Base-by-base conservation (phyloP, 2,888 invertebrate genomes). In the Tenodera sinensis region DNA sequence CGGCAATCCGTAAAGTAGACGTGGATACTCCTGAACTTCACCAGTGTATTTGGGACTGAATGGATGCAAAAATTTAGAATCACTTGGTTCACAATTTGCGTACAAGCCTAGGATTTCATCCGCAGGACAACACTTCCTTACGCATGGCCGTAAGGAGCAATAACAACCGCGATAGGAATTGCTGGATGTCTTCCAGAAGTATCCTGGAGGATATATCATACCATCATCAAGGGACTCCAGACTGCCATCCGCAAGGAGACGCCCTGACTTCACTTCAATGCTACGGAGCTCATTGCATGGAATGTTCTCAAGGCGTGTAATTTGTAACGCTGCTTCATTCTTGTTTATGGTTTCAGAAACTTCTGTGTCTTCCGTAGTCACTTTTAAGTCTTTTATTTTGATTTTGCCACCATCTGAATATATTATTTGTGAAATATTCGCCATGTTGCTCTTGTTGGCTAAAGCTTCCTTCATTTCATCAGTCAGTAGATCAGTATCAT, bases 151-250 rank as follows among this genome's bases (percentile, higher is more conserved):
- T 25, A 71, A 6, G 15, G 54, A 71, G 89, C 93, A 93, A 54
- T 93, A 92, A 89, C 93, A 93, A 3, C 93, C 93, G 2, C 93
- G 42, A 71, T 71, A 71, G 25, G 54, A 15, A 4, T 84, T 84
- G 30, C 12, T 82, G 1, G 34, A 28, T 42, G 42, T 71, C 88
- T 71, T 47, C 88, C 88, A 88, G 81, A 71, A 88, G 15, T 84
- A 28, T 71, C 84, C 84, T 42, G 88, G 88, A 25, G 88, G 84
- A 28, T 88, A 88, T 28, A 88, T 34, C 14, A 88, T 8, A 25
- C 83, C 47, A n/a, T 84, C 81, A n/a, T n/a, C 84, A 20, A 71
- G 25, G 54, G 54, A 71, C 6, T 20, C 6, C 6, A 71, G 20
- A 6, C 54, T 71, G 20, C 54, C 54, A 25, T 71, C 8, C 8